phyloP scores from a whole-genome alignment of 2,797 vertebrate species.

The Hyperoplus lanceolatus region DNA sequence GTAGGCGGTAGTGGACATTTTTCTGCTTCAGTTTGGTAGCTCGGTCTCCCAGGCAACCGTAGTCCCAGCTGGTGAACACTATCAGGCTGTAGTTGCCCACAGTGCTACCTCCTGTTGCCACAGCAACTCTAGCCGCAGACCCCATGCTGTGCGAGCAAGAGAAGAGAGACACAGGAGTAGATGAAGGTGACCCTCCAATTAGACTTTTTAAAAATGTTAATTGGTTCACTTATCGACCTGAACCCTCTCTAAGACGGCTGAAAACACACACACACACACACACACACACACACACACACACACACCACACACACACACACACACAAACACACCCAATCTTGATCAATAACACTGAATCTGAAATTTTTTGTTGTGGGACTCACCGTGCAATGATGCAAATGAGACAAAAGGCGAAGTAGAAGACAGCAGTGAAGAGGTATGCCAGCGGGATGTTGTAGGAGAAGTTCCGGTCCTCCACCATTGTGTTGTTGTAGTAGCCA shows the following conservation, averaged over 20 bases:
- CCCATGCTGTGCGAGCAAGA: conserved; percentile 83
- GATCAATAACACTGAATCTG: not conserved
- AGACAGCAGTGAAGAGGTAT: conserved; percentile 86
- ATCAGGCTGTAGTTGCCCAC: conserved; percentile 87
- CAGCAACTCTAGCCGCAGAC: conserved; percentile 82
- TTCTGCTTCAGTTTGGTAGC: conserved; percentile 87
- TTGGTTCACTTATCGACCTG: conserved; percentile 1
- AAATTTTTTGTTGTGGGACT: conserved; percentile 51
- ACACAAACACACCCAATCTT: conserved; percentile 5
- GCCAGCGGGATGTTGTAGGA: conserved; percentile 88
- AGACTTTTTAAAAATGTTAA: conserved; percentile 24
- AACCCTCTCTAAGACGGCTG: not conserved
- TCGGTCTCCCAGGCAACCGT: conserved; percentile 82
- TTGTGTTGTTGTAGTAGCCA: conserved; percentile 88
- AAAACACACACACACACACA: not conserved
- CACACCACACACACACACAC: not conserved
- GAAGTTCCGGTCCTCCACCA: conserved; percentile 62
- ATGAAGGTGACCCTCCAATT: conserved; percentile 23
- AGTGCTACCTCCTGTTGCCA: conserved; percentile 83
- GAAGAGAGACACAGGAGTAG: conserved; percentile 36
- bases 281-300: conserved; percentile 17
- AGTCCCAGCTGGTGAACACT: conserved; percentile 91
- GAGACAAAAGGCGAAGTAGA: conserved; percentile 87
- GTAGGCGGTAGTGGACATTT: conserved; percentile 87
- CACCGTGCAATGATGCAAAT: conserved; percentile 88